Evolutionary conservation across 2,888 invertebrate species (phyloP).

Genomic region (Ectobius pallidus): DNA sequence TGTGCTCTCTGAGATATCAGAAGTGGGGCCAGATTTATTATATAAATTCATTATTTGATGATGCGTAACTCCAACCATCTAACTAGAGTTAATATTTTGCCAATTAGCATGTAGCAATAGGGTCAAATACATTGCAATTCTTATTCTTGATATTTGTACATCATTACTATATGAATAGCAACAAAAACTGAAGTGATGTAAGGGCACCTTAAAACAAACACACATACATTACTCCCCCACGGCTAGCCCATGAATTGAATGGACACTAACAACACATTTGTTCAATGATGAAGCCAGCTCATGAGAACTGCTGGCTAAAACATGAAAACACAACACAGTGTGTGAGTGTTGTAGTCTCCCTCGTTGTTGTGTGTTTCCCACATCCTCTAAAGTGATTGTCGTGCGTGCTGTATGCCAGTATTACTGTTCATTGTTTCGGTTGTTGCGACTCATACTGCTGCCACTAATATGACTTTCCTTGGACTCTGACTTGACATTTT

Average conservation of each 20-base stretch:
- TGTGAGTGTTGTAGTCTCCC: constrained; percentile 26
- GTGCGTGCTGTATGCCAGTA: constrained; percentile 16
- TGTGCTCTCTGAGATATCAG: no score
- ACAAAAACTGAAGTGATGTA: constrained; percentile 1
- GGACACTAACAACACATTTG: neutral
- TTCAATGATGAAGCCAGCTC: neutral
- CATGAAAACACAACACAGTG: constrained; percentile 19
- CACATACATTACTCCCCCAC: neutral
- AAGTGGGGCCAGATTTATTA: no score
- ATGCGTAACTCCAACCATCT: no score
- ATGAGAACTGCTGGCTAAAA: neutral
- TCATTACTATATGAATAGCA: no score
- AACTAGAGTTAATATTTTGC: no score
- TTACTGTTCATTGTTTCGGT: constrained; percentile 7
- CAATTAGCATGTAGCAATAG: no score
- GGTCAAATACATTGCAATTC: no score
- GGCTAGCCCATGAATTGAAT: neutral
- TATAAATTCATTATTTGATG: no score
- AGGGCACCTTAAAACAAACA: neutral
- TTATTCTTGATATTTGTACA: no score
- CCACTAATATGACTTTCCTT: no score
- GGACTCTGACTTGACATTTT: no score
- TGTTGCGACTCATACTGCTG: neutral
- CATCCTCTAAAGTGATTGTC: constrained; percentile 15
- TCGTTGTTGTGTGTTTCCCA: constrained; percentile 15